These are phyloP conservation scores for Carterocephalus palaemon DNA, from an alignment of 2,888 invertebrate species.

Conservation along the genomic window DNA sequence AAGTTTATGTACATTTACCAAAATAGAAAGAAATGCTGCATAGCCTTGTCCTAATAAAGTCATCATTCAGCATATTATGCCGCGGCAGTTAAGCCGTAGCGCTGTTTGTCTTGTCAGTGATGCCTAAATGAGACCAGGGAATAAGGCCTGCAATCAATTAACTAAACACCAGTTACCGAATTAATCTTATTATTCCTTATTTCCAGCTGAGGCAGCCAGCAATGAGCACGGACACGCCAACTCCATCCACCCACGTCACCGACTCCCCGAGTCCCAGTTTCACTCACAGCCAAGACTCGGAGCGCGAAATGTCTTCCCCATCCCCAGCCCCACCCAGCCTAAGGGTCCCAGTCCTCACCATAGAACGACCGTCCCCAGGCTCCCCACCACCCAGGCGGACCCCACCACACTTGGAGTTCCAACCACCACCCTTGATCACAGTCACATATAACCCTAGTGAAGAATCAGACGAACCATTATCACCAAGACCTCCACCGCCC, in stretches of 20 bases:
- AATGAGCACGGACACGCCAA: constrained; percentile 64
- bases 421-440: constrained; percentile 83
- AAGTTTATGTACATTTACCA: too few species aligned
- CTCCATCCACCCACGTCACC: constrained; percentile 68
- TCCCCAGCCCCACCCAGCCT: constrained; percentile 72
- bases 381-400: constrained; percentile 80
- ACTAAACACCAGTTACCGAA: too few species aligned
- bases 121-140: too few species aligned
- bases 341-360: constrained; percentile 81
- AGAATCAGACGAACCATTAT: constrained; percentile 86
- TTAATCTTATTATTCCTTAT: constrained; percentile 12
- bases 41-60: too few species aligned
- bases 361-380: constrained; percentile 85
- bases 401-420: constrained; percentile 83
- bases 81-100: too few species aligned
- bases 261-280: constrained; percentile 70
- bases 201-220: constrained; percentile 75
- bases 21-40: too few species aligned
- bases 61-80: too few species aligned
- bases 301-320: constrained; percentile 64
- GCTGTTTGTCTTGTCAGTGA: too few species aligned
- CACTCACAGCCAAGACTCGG: constrained; percentile 71
- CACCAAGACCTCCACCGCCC: constrained; percentile 79
- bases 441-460: constrained; percentile 88
- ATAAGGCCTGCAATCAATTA: too few species aligned